Conservation (phyloP, 2,888 invertebrate genomes). For the Candidula unifasciata region DNA sequence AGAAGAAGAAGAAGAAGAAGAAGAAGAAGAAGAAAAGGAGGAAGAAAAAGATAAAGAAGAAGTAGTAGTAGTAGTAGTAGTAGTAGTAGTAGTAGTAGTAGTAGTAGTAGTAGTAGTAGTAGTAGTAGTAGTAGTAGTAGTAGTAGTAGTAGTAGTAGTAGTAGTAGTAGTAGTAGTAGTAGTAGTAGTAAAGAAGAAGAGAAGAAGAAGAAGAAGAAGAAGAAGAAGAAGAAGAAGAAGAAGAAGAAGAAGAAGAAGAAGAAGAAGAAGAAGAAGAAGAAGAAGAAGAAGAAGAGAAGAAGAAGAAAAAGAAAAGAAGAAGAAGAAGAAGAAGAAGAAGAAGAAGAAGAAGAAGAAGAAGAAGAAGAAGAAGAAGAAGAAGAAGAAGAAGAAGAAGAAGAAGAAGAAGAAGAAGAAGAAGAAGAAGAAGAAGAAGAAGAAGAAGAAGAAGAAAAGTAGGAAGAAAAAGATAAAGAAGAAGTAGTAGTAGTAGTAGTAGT, state of each 20-base stretch:
- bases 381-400: background rate
- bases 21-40: background rate
- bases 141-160: too few species aligned
- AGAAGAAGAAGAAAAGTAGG: background rate
- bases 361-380: conserved; percentile 11
- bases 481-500: background rate
- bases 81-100: too few species aligned
- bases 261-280: too few species aligned
- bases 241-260: too few species aligned
- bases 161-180: too few species aligned
- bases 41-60: too few species aligned
- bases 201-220: too few species aligned
- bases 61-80: too few species aligned
- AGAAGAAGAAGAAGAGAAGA: too few species aligned
- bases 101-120: too few species aligned
- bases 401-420: background rate
- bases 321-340: conserved; percentile 12
- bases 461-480: background rate
- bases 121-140: too few species aligned
- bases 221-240: too few species aligned
- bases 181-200: background rate
- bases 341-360: conserved; percentile 15
- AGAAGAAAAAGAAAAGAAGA: background rate
- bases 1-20: conserved; percentile 5
- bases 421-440: background rate